Evolutionary conservation across 2,113 vertebrate species (phyloP).

Genomic region (Dermatemys mawii): DNA sequence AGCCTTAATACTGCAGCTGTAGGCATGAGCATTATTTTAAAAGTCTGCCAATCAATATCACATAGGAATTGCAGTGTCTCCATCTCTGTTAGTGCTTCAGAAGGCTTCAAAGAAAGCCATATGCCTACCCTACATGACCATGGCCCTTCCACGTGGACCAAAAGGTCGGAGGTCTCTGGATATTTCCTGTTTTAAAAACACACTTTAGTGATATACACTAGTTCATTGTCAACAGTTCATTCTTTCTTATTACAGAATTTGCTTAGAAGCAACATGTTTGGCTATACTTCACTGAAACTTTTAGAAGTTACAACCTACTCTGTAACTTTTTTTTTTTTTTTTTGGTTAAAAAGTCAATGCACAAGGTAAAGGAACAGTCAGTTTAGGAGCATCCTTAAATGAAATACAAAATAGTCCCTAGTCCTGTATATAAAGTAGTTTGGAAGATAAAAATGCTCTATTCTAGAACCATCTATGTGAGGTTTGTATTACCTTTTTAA

Average conservation of each 20-base stretch:
- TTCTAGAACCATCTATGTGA: background rate
- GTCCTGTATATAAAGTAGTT: background rate
- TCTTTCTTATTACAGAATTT: background rate
- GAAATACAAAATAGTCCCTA: background rate
- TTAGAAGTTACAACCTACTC: background rate
- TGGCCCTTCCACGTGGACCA: background rate
- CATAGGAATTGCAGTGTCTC: background rate
- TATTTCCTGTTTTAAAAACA: background rate
- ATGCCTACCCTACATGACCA: background rate
- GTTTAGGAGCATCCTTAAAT: background rate
- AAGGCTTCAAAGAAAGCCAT: background rate
- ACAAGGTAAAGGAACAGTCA: background rate
- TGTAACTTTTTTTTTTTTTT: too few species aligned
- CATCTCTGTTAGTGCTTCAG: background rate
- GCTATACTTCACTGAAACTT: background rate
- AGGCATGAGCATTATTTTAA: fast-evolving
- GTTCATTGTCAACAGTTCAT: background rate
- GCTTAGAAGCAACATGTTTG: background rate
- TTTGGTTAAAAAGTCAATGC: background rate
- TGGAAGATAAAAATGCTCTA: background rate
- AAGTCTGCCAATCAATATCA: background rate
- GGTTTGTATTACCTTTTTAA: background rate
- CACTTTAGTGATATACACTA: background rate
- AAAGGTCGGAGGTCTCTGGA: fast-evolving
- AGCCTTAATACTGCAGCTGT: background rate